Evolutionary conservation across 2,888 invertebrate species (phyloP).

Genomic region (Onthophagus sagittarius): DNA sequence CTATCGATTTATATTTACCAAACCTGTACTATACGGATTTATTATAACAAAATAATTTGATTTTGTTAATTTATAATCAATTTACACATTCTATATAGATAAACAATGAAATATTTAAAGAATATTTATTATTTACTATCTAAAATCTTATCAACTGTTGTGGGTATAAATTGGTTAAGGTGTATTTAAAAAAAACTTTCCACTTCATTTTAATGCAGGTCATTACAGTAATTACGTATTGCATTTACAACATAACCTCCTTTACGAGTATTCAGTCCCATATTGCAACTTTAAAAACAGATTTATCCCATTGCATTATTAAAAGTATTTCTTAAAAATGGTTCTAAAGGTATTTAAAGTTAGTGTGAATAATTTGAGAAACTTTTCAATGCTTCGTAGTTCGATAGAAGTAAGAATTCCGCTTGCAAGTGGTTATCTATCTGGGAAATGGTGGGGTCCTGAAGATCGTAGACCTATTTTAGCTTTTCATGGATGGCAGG

Average conservation of each 20-base stretch:
- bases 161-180: too few species aligned
- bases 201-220: neutral
- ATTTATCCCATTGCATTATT: neutral
- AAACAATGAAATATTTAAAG: too few species aligned
- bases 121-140: too few species aligned
- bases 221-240: neutral
- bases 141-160: too few species aligned
- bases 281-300: neutral
- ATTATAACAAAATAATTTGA: too few species aligned
- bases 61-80: too few species aligned
- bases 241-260: neutral
- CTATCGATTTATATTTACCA: too few species aligned
- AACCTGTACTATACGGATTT: too few species aligned
- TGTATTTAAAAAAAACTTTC: too few species aligned
- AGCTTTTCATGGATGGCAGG: conserved; percentile 71
- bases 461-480: conserved; percentile 61
- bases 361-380: neutral
- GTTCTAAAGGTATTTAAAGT: neutral
- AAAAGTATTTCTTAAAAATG: neutral
- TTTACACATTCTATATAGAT: too few species aligned
- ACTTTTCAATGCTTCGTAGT: conserved; percentile 2
- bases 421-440: conserved; percentile 64
- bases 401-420: conserved; percentile 58
- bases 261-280: neutral
- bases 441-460: conserved; percentile 68